A percentile compares a stretch with the other conserved stretches of the same genome.
These are phyloP conservation scores for Loriculus beryllinus DNA, from an alignment of 2,797 vertebrate genomes.

Conservation along the genomic window DNA sequence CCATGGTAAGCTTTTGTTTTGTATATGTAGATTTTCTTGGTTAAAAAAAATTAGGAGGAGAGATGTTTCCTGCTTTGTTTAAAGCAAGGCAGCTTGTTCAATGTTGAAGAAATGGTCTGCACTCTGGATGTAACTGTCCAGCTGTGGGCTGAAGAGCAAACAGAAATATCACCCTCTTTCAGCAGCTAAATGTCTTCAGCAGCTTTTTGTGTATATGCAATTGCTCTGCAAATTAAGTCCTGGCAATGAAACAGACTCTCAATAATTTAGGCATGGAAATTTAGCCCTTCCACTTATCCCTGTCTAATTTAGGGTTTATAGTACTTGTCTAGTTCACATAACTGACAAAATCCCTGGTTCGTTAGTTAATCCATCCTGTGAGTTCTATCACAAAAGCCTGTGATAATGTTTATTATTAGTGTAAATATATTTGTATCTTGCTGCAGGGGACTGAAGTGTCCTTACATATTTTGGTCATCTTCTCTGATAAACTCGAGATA, in stretches of 20 bases:
- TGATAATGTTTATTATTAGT: neutral
- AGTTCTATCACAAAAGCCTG: neutral
- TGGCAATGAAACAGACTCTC: neutral
- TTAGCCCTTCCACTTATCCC: neutral
- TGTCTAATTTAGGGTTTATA: neutral
- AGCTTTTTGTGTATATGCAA: neutral
- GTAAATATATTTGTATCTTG: neutral
- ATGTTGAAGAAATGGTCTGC: neutral
- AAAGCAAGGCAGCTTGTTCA: neutral
- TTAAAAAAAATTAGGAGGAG: neutral
- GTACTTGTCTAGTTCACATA: neutral
- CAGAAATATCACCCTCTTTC: neutral
- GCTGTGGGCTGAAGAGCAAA: neutral
- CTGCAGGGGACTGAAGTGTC: neutral
- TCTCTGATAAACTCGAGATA: neutral
- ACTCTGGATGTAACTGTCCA: neutral
- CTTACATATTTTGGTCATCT: neutral
- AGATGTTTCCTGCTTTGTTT: neutral
- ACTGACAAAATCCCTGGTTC: neutral
- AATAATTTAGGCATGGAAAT: neutral
- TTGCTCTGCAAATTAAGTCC: neutral
- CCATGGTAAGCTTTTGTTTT: neutral
- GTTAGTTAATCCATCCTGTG: neutral
- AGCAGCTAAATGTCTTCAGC: neutral
- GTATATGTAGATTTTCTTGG: neutral